Evolutionary conservation across 1,140 invertebrate species (phyloP).

Genomic region (Gonatopus flavifemur): DNA sequence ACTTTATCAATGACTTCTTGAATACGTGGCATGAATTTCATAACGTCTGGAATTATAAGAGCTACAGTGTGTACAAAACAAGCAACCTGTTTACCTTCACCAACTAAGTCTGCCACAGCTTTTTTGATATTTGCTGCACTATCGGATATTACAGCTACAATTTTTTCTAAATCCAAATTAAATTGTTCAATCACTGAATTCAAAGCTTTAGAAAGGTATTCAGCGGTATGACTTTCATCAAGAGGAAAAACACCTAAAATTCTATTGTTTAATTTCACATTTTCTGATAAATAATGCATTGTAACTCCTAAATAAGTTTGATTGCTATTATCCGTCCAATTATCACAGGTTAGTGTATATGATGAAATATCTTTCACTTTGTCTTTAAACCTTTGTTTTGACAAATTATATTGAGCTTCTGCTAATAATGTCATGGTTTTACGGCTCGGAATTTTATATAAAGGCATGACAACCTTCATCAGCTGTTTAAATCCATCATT

Average conservation of each 20-base stretch:
- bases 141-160: slow-evolving; percentile 5
- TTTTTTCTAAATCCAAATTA: slow-evolving; percentile 3
- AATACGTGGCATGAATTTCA: not conserved
- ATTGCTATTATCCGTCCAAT: slow-evolving; percentile 21
- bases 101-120: slow-evolving; percentile 3
- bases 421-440: slow-evolving; percentile 30
- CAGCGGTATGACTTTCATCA: slow-evolving; percentile 14
- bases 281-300: slow-evolving; percentile 17
- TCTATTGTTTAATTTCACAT: slow-evolving; percentile 9
- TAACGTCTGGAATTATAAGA: slow-evolving; percentile 8
- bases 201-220: slow-evolving; percentile 6
- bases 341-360: slow-evolving; percentile 19
- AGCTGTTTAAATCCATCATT: no score
- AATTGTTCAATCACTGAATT: slow-evolving; percentile 1
- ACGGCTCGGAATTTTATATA: slow-evolving; percentile 35
- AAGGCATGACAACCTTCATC: slow-evolving; percentile 29
- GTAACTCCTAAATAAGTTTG: slow-evolving; percentile 25
- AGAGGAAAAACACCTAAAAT: slow-evolving; percentile 15
- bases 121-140: slow-evolving; percentile 7
- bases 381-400: slow-evolving; percentile 15
- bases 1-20: no score
- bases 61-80: slow-evolving; percentile 12
- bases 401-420: slow-evolving; percentile 14
- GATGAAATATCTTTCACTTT: slow-evolving; percentile 3
- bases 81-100: slow-evolving; percentile 1